Base-by-base conservation (phyloP, 2,888 invertebrate genomes). In the Cistogaster globosa region DNA sequence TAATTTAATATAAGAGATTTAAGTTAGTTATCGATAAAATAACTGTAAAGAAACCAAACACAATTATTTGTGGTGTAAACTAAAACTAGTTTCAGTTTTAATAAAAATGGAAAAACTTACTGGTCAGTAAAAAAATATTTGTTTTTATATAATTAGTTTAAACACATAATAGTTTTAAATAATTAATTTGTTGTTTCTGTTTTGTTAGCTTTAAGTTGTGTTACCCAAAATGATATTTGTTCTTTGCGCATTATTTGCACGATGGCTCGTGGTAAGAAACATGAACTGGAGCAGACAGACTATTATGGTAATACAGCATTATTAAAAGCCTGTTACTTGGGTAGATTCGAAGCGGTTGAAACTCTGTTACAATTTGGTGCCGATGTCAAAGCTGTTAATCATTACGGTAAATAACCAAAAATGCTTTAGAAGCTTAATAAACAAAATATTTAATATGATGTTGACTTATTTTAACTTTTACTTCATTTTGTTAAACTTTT, bases 221-320 rank as follows among this genome's bases (percentile, higher is more conserved):
- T 90, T 11, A 76, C 77, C 6, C 78, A 86, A n/a, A 87, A 89
- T 83, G 91, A 92, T 32, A 69, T 88, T 11, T 79, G 86, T 4
- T 86, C 87, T 0, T 53, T 92, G 76, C 88, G 88, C 12, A 89
- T 88, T n/a, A 74, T 89, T 22, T 91, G 90, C 71, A 84, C 78
- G 0, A 81, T 88, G 68, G 86, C 88, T 0, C 83, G 83, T 0
- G 87, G 88, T 62, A 84, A 80, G 14, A 83, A 62, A 38, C 36
- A 85, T 26, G 86, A 88, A 57, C 72, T 92, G 14, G 92, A 92
- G 75, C 88, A 88, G 6, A 62, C 89, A n/a, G 92, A 92, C 83
- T 57, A 45, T 8, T 92, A 90, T 63, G 92, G 92, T 0, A 92
- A 92, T 87, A 92, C 92, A 0, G 90, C 92, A 4, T 87, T 92